Evolutionary conservation across 2,888 invertebrate species (phyloP).

Genomic region (Cheilosia soror): DNA sequence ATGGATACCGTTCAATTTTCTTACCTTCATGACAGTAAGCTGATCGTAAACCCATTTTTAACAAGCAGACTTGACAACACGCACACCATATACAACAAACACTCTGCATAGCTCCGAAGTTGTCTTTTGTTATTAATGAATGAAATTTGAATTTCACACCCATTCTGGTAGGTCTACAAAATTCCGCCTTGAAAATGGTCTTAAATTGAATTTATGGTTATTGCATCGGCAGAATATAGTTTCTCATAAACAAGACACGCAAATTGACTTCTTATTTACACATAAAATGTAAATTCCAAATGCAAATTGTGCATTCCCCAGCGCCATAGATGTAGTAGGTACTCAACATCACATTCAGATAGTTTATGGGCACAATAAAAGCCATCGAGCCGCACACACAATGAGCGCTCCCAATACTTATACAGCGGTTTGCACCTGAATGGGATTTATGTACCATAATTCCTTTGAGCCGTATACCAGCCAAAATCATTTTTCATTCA

Average conservation of each 20-base stretch:
- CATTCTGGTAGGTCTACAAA: conserved; percentile 8
- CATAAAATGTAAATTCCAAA: conserved; percentile 48
- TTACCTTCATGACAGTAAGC: conserved; percentile 31
- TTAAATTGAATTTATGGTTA: conserved; percentile 50
- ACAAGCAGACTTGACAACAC: conserved; percentile 22
- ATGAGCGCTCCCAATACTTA: conserved; percentile 29
- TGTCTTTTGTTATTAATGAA: conserved; percentile 46
- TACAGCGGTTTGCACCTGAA: conserved; percentile 50
- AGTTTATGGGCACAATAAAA: conserved; percentile 23
- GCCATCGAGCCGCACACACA: conserved; percentile 38
- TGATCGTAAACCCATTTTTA: conserved; percentile 29
- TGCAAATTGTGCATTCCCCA: conserved; percentile 48
- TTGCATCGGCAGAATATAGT: conserved; percentile 20
- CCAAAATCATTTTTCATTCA: conserved; percentile 45
- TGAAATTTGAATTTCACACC: conserved; percentile 64
- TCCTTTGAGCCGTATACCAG: conserved; percentile 15
- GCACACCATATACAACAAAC: background rate
- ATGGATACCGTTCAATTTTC: conserved; percentile 1
- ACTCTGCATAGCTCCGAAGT: background rate
- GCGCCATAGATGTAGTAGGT: no score
- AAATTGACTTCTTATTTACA: conserved; percentile 57
- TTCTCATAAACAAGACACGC: conserved; percentile 47
- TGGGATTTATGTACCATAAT: conserved; percentile 46
- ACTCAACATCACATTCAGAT: conserved; percentile 12
- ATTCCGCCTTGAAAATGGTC: conserved; percentile 26